Conservation (phyloP, 2,888 invertebrate genomes). For the Lumbricus terrestris region DNA sequence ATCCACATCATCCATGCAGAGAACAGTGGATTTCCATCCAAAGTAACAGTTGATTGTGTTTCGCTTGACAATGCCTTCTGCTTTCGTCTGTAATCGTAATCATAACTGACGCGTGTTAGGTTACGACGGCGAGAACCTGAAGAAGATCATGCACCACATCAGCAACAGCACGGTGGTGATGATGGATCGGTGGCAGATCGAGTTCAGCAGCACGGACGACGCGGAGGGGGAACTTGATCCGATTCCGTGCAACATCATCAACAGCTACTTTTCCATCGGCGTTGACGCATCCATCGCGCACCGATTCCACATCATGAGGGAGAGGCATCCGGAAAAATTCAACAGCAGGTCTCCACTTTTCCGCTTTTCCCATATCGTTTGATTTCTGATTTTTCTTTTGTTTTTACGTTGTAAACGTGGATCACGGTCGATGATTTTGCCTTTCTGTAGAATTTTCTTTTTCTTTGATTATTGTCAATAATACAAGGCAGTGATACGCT, state of each 20-base stretch:
- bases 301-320: conserved; percentile 92
- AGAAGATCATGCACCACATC: conserved; percentile 83
- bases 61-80: not conserved
- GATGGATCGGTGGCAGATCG: conserved; percentile 94
- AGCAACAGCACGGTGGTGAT: conserved; percentile 77
- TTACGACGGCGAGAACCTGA: conserved; percentile 91
- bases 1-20: no score
- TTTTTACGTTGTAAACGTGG: not conserved
- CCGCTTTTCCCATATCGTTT: not conserved
- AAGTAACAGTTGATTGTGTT: not conserved
- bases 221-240: conserved; percentile 58
- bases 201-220: conserved; percentile 73
- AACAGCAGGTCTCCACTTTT: conserved; percentile 71
- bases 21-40: not conserved
- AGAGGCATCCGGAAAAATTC: conserved; percentile 95
- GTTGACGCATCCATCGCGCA: conserved; percentile 97
- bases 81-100: not conserved
- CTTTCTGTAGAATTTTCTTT: no score
- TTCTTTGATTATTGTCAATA: no score
- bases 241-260: conserved; percentile 92
- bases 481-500: no score
- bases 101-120: conserved; percentile 62
- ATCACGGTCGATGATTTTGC: no score
- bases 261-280: conserved; percentile 95
- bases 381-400: not conserved